phyloP scores from a whole-genome alignment of 2,113 vertebrate species.

The Barbus barbus region DNA sequence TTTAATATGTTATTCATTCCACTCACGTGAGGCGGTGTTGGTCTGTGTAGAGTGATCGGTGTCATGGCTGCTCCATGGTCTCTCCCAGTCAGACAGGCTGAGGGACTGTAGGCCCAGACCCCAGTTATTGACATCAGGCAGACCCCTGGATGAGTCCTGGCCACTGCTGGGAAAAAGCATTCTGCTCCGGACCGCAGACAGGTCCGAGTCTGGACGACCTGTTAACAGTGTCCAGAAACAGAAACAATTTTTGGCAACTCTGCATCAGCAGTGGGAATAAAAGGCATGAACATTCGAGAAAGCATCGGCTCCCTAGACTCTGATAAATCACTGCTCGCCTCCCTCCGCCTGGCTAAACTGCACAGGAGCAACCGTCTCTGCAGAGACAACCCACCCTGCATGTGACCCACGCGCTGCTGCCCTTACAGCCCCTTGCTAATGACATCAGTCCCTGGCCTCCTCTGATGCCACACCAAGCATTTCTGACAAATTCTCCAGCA shows the following conservation, averaged over 20 bases:
- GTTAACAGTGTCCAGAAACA: conserved; percentile 58
- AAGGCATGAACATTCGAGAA: conserved; percentile 13
- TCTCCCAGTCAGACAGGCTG: conserved; percentile 91
- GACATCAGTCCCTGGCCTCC: conserved; percentile 86
- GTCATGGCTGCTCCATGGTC: conserved; percentile 96
- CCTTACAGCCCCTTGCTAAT: conserved; percentile 89
- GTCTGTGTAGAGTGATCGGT: conserved; percentile 82
- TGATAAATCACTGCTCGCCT: conserved; percentile 27
- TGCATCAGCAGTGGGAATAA: conserved; percentile 39
- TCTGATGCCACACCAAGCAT: conserved; percentile 75
- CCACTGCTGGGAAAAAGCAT: conserved; percentile 93
- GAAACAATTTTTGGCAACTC: conserved; percentile 39
- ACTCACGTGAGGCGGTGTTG: conserved; percentile 90
- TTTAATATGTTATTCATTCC: not conserved
- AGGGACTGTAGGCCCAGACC: conserved; percentile 97
- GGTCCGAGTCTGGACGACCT: conserved; percentile 87
- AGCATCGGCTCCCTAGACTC: conserved; percentile 43
- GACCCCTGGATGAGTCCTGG: conserved; percentile 87
- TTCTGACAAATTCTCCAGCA: conserved; percentile 68
- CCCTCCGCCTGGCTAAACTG: conserved; percentile 66
- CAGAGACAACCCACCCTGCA: conserved; percentile 94
- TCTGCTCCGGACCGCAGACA: conserved; percentile 85
- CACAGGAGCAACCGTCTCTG: conserved; percentile 81
- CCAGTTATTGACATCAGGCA: conserved; percentile 87
- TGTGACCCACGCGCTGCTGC: conserved; percentile 98